A percentile compares a stretch with the other conserved stretches of the same genome.
phyloP scores from a whole-genome alignment of 2,888 invertebrate species.

The Lutraria lutraria region DNA sequence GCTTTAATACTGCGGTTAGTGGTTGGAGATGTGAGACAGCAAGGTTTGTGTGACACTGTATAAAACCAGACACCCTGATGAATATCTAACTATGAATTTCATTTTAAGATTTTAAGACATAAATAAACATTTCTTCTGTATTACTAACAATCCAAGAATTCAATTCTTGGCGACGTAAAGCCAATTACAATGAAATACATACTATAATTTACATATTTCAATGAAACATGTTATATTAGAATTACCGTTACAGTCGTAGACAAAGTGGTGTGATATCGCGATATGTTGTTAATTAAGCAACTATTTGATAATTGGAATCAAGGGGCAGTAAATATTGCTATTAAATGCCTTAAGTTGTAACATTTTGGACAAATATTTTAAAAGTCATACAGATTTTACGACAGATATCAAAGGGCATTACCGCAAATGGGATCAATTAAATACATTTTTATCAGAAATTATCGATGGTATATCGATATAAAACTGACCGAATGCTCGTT shows the following conservation, averaged over 20 bases:
- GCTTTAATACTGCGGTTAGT: not conserved
- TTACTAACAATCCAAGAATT: slow-evolving; percentile 3
- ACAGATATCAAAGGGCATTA: slow-evolving; percentile 38
- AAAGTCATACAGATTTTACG: slow-evolving; percentile 29
- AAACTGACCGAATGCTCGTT: slow-evolving; percentile 15
- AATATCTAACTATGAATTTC: not conserved
- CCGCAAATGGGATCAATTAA: slow-evolving; percentile 33
- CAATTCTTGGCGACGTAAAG: not conserved
- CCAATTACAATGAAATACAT: not conserved
- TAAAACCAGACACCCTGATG: not conserved
- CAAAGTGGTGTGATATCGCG: slow-evolving; percentile 32
- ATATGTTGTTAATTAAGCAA: slow-evolving; percentile 33
- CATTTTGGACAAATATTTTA: slow-evolving; percentile 22
- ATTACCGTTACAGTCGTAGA: not conserved
- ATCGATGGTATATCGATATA: slow-evolving; percentile 35
- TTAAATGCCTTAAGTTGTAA: slow-evolving; percentile 19
- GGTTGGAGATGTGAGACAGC: not conserved
- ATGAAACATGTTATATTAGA: not conserved
- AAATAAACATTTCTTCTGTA: not conserved
- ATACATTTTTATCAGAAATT: not conserved
- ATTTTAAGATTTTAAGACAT: not conserved
- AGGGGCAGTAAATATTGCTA: slow-evolving; percentile 22
- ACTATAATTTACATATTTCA: slow-evolving; percentile 14
- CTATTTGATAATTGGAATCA: slow-evolving; percentile 25
- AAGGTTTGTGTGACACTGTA: not conserved